Conservation (phyloP, 1,140 invertebrate species). For the Drosophila seguyi region DNA sequence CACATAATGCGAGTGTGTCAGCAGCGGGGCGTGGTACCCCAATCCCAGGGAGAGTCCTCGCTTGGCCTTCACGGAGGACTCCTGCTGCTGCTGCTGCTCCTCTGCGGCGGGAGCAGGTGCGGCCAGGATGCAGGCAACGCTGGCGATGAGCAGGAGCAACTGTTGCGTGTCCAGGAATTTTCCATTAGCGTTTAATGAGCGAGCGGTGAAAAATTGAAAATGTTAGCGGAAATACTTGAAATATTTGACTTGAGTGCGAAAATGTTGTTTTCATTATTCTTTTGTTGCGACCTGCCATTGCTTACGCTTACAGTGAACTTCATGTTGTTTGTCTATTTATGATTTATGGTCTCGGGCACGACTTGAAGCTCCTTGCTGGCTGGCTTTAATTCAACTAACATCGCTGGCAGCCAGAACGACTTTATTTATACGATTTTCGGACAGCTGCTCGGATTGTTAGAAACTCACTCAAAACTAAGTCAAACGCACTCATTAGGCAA, state of each 20-base stretch:
- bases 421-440: slow-evolving; percentile 71
- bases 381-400: slow-evolving; percentile 59
- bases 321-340: slow-evolving; percentile 50
- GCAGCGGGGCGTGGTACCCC: slow-evolving; percentile 78
- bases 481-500: slow-evolving; percentile 77
- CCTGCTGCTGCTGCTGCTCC: slow-evolving; percentile 51
- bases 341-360: slow-evolving; percentile 14
- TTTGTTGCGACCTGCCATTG: neutral
- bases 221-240: slow-evolving; percentile 13
- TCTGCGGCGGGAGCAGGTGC: slow-evolving; percentile 69
- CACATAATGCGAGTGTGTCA: slow-evolving; percentile 72
- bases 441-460: slow-evolving; percentile 24
- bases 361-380: slow-evolving; percentile 27
- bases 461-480: slow-evolving; percentile 74
- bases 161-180: slow-evolving; percentile 44
- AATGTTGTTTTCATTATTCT: neutral
- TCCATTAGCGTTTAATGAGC: slow-evolving; percentile 36
- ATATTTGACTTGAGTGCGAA: slow-evolving; percentile 13
- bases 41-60: slow-evolving; percentile 69
- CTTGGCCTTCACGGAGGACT: slow-evolving; percentile 69
- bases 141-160: slow-evolving; percentile 68
- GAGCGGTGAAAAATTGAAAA: slow-evolving; percentile 15
- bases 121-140: slow-evolving; percentile 59
- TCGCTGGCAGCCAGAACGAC: slow-evolving; percentile 45
- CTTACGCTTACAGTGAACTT: slow-evolving; percentile 68